Base-by-base conservation (phyloP, 2,797 vertebrate genomes). In the Capromys pilorides region DNA sequence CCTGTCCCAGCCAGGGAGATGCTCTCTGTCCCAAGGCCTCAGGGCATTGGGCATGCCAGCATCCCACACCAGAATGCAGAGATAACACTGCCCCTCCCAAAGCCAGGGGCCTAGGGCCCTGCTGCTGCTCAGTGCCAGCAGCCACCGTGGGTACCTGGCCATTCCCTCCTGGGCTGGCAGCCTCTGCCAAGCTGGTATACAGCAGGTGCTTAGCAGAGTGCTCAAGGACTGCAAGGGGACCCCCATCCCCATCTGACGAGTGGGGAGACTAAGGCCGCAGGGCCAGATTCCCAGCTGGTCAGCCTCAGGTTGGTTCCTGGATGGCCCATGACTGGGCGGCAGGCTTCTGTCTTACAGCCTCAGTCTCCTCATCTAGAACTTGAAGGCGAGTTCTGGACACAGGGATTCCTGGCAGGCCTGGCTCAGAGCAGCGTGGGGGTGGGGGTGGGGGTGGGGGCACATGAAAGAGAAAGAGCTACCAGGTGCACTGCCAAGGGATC, bases 1-100 rank as follows among this genome's bases (percentile, higher is more conserved):
- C 96, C 96, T 97, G 95, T 85, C 94, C 85, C 18, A 6, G 84
- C 86, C n/a, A 11, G 3, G 18, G 54, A 83, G 79, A 79, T 69
- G 90, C 90, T 73, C 21, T n/a, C 51, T 0, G 18, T 64, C 71
- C 57, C 88, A 1, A 2, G 33, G 86, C 85, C 59, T 45, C 3
- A 1, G 7, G 41, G 64, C 6, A 0, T 54, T 22, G 16, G 45
- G 77, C 10, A 33, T 8, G 31, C 49, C 14, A 0, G 81, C 5
- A 28, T 93, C 79, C 90, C 36, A 59, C 14, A 0, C 64, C 69
- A 51, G 84, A 81, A 75, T 66, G 84, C 81, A n/a, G 73, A 81
- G 67, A 54, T n/a, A 51, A 90, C 51, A 26, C 64, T 0, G 0
- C 26, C 75, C 66, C 33, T 69, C 16, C 0, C 81, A 8, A 5